Conservation (phyloP, 2,797 vertebrate species). For the Oceanodroma leucorhoa region DNA sequence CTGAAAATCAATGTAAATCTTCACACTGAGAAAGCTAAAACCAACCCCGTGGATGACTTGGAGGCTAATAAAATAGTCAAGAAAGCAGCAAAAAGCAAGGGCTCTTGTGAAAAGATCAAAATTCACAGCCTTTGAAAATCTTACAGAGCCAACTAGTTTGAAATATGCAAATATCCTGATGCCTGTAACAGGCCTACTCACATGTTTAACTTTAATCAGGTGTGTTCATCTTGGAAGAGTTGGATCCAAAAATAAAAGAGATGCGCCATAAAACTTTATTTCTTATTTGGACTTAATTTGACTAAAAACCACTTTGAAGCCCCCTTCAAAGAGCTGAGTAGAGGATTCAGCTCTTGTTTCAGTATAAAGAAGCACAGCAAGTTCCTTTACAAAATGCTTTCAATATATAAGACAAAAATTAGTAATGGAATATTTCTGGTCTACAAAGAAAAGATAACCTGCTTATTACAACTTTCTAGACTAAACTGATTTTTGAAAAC, state of each 20-base stretch:
- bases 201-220: neutral
- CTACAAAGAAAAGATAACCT: neutral
- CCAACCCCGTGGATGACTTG: neutral
- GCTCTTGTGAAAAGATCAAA: neutral
- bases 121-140: neutral
- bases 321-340: neutral
- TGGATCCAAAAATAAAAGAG: neutral
- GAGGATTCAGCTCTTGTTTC: neutral
- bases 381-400: neutral
- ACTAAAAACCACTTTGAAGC: neutral
- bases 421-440: neutral
- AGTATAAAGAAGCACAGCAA: neutral
- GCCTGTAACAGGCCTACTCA: neutral
- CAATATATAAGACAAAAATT: neutral
- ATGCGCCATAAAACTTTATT: neutral
- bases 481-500: neutral
- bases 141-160: neutral
- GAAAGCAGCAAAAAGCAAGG: neutral
- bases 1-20: constrained; percentile 45
- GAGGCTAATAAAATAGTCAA: neutral
- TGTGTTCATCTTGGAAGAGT: neutral
- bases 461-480: neutral
- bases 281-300: neutral
- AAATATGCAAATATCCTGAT: neutral
- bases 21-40: constrained; percentile 2